phyloP scores from a whole-genome alignment of 2,113 vertebrate species.

The Montifringilla adamsi region DNA sequence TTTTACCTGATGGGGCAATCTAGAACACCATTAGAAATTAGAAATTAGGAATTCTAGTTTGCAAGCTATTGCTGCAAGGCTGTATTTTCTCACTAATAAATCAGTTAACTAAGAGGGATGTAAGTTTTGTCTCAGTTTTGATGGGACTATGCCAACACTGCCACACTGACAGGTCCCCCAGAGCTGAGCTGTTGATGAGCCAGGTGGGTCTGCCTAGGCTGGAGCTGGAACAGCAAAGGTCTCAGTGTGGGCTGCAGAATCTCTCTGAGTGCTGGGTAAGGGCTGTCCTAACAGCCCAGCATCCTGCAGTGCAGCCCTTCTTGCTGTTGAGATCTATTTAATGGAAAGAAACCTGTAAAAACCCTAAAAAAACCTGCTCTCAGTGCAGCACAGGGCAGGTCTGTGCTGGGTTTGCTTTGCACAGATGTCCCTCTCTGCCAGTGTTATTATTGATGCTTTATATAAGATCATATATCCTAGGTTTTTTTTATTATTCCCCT shows the following conservation, averaged over 20 bases:
- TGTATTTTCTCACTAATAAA: not conserved
- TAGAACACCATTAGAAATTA: not conserved
- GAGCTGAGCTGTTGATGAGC: not conserved
- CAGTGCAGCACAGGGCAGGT: not conserved
- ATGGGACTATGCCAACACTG: accelerated
- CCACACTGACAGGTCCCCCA: not conserved
- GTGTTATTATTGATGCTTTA: not conserved
- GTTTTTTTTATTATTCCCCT: not conserved
- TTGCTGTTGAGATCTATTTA: not conserved
- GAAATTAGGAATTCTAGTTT: not conserved
- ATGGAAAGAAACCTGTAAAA: not conserved
- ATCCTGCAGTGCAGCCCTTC: not conserved
- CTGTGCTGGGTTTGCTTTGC: not conserved
- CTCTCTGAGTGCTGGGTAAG: not conserved
- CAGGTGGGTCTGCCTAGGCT: not conserved
- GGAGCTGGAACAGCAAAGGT: not conserved
- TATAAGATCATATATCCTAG: not conserved
- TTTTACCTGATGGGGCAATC: not conserved
- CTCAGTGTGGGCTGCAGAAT: not conserved
- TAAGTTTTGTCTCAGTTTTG: not conserved
- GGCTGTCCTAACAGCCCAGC: not conserved
- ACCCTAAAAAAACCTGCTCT: not conserved
- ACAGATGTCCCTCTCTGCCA: not conserved
- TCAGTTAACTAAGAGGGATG: not conserved
- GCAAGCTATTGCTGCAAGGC: not conserved